Percentiles rank a stretch among this genome's conserved stretches.
These are phyloP conservation scores for Ylistrum balloti DNA, from an alignment of 1,140 invertebrate genomes.

Conservation along the genomic window DNA sequence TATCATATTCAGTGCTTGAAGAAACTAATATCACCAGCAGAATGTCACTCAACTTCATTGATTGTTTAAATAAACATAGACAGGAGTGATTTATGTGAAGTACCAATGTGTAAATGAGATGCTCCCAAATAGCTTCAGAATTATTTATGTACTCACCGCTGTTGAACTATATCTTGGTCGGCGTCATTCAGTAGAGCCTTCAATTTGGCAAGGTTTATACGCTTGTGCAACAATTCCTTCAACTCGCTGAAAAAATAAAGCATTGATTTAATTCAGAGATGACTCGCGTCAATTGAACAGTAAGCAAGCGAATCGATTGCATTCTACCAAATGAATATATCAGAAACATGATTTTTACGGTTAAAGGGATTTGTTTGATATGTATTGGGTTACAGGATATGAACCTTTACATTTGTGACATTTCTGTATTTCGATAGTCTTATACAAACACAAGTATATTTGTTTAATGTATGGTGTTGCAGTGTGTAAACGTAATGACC, in stretches of 20 bases:
- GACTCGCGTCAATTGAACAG: background rate
- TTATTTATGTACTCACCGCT: background rate
- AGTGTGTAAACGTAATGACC: background rate
- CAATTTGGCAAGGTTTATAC: conserved; percentile 50
- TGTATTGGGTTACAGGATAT: background rate
- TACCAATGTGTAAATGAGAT: too few relatives aligned
- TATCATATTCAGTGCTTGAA: too few relatives aligned
- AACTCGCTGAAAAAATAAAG: conserved; percentile 50
- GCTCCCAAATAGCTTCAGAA: too few relatives aligned
- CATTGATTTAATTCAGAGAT: background rate
- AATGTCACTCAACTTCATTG: too few relatives aligned
- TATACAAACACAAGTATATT: background rate
- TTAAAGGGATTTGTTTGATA: too few relatives aligned
- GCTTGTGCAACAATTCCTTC: conserved; percentile 53
- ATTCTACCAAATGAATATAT: background rate
- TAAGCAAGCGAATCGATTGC: too few relatives aligned
- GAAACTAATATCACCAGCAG: too few relatives aligned
- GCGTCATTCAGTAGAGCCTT: conserved; percentile 52
- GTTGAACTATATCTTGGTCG: conserved; percentile 50
- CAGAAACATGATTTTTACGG: background rate
- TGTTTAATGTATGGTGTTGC: background rate
- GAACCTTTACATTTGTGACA: background rate
- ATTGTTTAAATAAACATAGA: too few relatives aligned
- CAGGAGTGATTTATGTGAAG: too few relatives aligned
- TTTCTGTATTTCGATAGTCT: background rate